phyloP scores from a whole-genome alignment of 2,888 invertebrate species.

The Electrophaes corylata region DNA sequence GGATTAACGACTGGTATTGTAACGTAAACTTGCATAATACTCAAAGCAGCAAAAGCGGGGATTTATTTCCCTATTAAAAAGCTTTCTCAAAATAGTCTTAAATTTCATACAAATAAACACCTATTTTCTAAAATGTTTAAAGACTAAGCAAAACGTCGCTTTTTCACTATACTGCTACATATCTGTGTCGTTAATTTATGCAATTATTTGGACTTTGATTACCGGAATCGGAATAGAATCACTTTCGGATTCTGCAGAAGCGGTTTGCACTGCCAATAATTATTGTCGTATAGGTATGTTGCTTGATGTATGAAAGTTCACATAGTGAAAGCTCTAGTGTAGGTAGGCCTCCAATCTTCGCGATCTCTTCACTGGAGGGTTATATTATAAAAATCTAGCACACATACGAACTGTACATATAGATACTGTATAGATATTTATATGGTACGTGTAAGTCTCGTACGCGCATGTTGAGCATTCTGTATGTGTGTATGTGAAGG shows the following conservation, averaged over 20 bases:
- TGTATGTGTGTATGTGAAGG: slow-evolving; percentile 75
- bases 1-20: slow-evolving; percentile 60
- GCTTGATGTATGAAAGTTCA: slow-evolving; percentile 63
- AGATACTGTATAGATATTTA: slow-evolving; percentile 81
- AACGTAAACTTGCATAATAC: slow-evolving; percentile 36
- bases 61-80: slow-evolving; percentile 36
- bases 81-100: slow-evolving; percentile 7
- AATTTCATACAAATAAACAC: slow-evolving; percentile 28
- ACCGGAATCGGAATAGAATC: too few species aligned
- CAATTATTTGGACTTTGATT: slow-evolving; percentile 28
- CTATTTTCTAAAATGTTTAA: slow-evolving; percentile 47
- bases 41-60: slow-evolving; percentile 41
- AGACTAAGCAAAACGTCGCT: slow-evolving; percentile 49
- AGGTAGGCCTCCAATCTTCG: slow-evolving; percentile 42
- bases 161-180: slow-evolving; percentile 71
- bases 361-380: slow-evolving; percentile 36
- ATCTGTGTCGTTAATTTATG: slow-evolving; percentile 60
- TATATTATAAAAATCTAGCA: slow-evolving; percentile 46
- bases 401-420: slow-evolving; percentile 79
- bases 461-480: slow-evolving; percentile 73
- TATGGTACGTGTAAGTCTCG: slow-evolving; percentile 68
- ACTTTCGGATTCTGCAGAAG: slow-evolving; percentile 61
- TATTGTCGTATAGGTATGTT: slow-evolving; percentile 58
- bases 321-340: slow-evolving; percentile 69
- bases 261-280: slow-evolving; percentile 77